phyloP scores from a whole-genome alignment of 2,113 vertebrate genomes.

The Brachypodius melanocephalos region DNA sequence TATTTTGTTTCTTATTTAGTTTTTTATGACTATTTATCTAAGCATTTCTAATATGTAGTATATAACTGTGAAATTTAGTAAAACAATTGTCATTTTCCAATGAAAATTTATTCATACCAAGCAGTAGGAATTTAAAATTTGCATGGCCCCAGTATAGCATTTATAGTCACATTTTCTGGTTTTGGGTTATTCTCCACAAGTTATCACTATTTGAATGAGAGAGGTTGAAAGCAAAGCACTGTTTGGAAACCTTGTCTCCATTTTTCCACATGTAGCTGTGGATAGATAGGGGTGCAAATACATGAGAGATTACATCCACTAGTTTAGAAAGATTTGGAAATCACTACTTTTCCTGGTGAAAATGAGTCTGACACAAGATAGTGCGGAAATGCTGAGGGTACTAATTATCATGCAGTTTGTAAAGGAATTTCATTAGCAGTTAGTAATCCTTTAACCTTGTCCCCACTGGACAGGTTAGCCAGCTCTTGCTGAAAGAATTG shows the following conservation, averaged over 20 bases:
- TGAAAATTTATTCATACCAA: not conserved
- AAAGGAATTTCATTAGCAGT: not conserved
- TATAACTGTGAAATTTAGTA: not conserved
- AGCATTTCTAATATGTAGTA: not conserved
- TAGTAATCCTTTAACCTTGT: not conserved
- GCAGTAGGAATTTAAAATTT: not conserved
- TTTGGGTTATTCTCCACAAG: not conserved
- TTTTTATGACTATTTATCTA: not conserved
- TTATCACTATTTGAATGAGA: not conserved
- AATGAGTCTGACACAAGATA: not conserved
- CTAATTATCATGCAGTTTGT: not conserved
- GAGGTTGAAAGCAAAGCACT: not conserved
- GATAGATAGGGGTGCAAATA: not conserved
- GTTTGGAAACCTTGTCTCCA: not conserved
- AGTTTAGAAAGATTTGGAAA: not conserved
- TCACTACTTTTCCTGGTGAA: not conserved
- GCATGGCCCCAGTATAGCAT: rapidly evolving
- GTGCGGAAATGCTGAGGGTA: not conserved
- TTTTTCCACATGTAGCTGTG: not conserved
- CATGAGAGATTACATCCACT: not conserved
- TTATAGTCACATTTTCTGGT: not conserved
- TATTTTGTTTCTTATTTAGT: not conserved
- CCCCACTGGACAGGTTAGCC: not conserved
- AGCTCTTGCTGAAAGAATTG: not conserved
- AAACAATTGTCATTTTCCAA: not conserved